phyloP scores from a whole-genome alignment of 2,113 vertebrate genomes.

The Paratilapia polleni region DNA sequence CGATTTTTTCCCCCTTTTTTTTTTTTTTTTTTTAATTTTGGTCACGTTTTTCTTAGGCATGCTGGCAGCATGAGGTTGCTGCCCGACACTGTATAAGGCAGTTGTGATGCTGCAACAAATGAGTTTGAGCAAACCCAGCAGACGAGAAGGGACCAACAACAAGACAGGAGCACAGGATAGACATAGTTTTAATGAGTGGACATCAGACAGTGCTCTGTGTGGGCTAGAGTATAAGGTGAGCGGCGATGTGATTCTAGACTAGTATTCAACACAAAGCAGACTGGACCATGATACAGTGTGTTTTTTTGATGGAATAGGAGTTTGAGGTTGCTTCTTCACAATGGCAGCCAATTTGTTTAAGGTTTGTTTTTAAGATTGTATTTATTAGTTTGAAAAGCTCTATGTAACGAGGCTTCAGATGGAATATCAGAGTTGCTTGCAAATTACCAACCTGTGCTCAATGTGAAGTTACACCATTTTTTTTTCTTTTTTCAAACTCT shows the following conservation, averaged over 20 bases:
- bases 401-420: fast-evolving
- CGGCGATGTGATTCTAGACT: background rate
- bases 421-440: background rate
- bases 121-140: background rate
- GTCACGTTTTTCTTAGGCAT: background rate
- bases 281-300: background rate
- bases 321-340: no score
- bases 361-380: background rate
- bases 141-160: background rate
- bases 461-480: background rate
- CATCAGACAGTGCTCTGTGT: background rate
- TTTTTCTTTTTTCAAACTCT: background rate
- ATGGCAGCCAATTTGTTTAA: background rate
- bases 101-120: background rate
- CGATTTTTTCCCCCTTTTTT: constrained; percentile 43
- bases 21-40: constrained; percentile 47
- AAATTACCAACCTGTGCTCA: background rate
- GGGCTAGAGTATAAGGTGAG: background rate
- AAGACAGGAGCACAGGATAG: background rate
- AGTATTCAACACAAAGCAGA: fast-evolving
- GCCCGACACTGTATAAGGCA: background rate
- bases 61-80: background rate
- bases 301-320: background rate
- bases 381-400: background rate
- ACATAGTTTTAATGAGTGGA: background rate